These are phyloP conservation scores for Creontiades dilutus DNA, from an alignment of 2,888 invertebrate genomes.

Conservation along the genomic window DNA sequence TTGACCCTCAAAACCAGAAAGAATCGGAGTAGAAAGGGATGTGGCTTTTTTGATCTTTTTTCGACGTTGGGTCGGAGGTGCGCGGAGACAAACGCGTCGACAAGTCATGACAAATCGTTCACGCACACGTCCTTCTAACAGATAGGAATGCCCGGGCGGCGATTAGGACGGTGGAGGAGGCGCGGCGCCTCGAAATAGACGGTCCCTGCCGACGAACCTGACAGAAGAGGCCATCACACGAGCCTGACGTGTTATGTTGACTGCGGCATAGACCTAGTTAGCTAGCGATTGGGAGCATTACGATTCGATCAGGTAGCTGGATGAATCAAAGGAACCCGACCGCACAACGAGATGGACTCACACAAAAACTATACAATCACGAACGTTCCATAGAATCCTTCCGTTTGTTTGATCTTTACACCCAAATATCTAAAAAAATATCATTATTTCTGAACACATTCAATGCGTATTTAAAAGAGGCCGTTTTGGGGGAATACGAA, in stretches of 20 bases:
- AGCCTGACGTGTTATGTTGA: background rate
- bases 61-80: background rate
- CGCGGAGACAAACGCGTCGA: constrained; percentile 17
- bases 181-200: constrained; percentile 12
- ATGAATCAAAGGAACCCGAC: no score
- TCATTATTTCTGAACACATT: no score
- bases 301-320: background rate
- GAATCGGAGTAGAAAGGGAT: constrained; percentile 18
- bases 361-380: no score
- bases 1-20: background rate
- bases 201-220: background rate
- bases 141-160: constrained; percentile 8
- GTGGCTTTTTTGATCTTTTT: background rate
- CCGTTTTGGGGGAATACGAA: no score
- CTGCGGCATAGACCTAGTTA: background rate
- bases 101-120: constrained; percentile 42
- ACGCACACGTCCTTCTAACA: constrained; percentile 21
- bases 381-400: no score
- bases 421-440: no score
- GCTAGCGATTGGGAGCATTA: background rate
- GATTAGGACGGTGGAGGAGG: constrained; percentile 7
- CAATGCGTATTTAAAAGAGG: no score
- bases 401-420: no score
- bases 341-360: no score
- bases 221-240: background rate